These are phyloP conservation scores for Cynopterus brachyotis DNA, from an alignment of 2,113 vertebrate species.

Conservation along the genomic window DNA sequence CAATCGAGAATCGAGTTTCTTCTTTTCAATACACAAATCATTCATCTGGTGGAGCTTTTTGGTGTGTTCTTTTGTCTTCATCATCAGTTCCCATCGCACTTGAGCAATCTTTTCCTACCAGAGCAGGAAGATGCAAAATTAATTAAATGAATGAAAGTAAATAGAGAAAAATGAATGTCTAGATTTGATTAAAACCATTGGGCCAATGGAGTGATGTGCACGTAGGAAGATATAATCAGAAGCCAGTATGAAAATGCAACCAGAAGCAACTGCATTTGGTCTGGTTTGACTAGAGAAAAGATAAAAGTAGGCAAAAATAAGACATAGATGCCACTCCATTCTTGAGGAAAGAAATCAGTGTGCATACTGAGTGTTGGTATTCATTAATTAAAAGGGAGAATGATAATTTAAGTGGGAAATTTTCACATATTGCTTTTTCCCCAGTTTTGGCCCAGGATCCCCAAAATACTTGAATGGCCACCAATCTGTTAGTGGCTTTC, in stretches of 20 bases:
- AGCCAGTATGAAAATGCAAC: not conserved
- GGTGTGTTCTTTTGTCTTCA: slow-evolving; percentile 87
- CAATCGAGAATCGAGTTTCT: slow-evolving; percentile 85
- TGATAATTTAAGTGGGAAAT: not conserved
- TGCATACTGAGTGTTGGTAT: not conserved
- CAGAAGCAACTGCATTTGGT: not conserved
- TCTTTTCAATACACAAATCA: slow-evolving; percentile 84
- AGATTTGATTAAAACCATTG: not conserved
- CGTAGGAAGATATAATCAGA: not conserved
- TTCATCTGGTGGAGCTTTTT: slow-evolving; percentile 83
- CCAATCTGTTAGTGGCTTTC: not conserved
- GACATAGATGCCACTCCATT: not conserved
- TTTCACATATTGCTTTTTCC: not conserved
- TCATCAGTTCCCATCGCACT: slow-evolving; percentile 79
- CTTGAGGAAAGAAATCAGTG: not conserved
- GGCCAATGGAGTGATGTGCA: not conserved
- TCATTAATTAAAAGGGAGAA: not conserved
- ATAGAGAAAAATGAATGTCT: not conserved
- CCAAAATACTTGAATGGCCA: not conserved
- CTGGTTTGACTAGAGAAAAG: not conserved
- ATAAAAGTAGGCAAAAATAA: not conserved
- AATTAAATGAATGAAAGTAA: not conserved
- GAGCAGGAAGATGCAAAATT: not conserved
- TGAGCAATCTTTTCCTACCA: slow-evolving; percentile 85
- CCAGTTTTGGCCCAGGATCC: not conserved